These are phyloP conservation scores for Trochalopteron elliotii DNA, from an alignment of 2,113 vertebrate genomes.

Conservation along the genomic window DNA sequence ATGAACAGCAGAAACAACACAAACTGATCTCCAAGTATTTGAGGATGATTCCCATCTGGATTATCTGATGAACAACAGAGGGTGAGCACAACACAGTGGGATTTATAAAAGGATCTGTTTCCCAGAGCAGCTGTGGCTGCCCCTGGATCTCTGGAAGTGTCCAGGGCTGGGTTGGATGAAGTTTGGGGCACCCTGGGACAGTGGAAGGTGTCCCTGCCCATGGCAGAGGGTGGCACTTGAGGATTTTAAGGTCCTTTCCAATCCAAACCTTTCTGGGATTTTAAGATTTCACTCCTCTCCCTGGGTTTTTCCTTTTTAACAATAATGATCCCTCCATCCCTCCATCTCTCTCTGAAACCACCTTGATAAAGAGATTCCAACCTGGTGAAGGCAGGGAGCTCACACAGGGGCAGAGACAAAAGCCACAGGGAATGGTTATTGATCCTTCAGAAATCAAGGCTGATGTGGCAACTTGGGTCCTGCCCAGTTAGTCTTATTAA, in stretches of 20 bases:
- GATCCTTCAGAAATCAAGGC: neutral
- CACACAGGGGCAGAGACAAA: neutral
- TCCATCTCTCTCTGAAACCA: neutral
- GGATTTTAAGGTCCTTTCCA: neutral
- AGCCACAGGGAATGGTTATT: accelerated
- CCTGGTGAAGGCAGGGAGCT: neutral
- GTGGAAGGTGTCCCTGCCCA: neutral
- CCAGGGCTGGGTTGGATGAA: neutral
- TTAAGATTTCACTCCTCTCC: neutral
- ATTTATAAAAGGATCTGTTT: neutral
- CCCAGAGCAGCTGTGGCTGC: neutral
- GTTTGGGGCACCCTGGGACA: neutral
- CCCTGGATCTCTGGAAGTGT: neutral
- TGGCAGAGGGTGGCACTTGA: neutral
- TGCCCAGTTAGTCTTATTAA: neutral
- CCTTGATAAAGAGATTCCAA: neutral
- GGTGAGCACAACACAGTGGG: neutral
- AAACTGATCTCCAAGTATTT: neutral
- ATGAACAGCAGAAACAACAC: neutral
- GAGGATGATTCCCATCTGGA: neutral
- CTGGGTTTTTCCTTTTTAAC: neutral
- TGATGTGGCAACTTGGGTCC: neutral
- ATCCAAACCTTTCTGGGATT: neutral
- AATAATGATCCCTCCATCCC: neutral
- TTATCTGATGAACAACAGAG: neutral